Evolutionary conservation across 1,140 invertebrate species (phyloP).

Genomic region (Drosophila murphyi): DNA sequence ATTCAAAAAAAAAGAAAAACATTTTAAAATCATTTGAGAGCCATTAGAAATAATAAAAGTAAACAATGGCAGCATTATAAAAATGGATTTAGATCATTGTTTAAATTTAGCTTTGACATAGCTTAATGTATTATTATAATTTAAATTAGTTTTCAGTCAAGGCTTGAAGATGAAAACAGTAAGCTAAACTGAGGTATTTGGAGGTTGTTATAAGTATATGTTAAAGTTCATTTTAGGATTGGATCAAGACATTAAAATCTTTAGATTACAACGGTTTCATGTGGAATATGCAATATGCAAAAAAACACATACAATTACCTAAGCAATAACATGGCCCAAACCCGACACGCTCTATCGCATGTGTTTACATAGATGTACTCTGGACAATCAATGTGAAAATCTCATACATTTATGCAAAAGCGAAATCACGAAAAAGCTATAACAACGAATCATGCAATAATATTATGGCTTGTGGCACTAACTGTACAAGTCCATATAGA

Average conservation of each 20-base stretch:
- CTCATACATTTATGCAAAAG: slow-evolving; percentile 77
- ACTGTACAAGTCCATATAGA: slow-evolving; percentile 38
- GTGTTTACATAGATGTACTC: slow-evolving; percentile 75
- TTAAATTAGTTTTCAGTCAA: too few relatives aligned
- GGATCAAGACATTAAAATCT: too few relatives aligned
- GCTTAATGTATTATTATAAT: too few relatives aligned
- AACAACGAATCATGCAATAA: slow-evolving; percentile 80
- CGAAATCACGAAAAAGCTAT: slow-evolving; percentile 76
- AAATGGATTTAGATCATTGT: slow-evolving; percentile 5
- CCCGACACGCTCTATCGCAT: not conserved
- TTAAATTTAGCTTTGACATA: not conserved
- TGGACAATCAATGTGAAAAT: slow-evolving; percentile 60
- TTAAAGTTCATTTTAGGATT: too few relatives aligned
- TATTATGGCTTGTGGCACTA: slow-evolving; percentile 59
- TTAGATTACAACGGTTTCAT: too few relatives aligned
- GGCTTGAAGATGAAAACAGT: too few relatives aligned
- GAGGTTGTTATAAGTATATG: too few relatives aligned
- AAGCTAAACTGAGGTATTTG: too few relatives aligned
- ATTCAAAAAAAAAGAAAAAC: slow-evolving; percentile 20
- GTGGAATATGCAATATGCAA: not conserved
- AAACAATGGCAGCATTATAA: slow-evolving; percentile 10
- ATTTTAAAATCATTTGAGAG: slow-evolving; percentile 41
- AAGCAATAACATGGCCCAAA: slow-evolving; percentile 4
- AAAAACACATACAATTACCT: not conserved
- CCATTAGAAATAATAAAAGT: slow-evolving; percentile 44